phyloP scores from a whole-genome alignment of 2,797 vertebrate genomes.

The Molossus molossus region DNA sequence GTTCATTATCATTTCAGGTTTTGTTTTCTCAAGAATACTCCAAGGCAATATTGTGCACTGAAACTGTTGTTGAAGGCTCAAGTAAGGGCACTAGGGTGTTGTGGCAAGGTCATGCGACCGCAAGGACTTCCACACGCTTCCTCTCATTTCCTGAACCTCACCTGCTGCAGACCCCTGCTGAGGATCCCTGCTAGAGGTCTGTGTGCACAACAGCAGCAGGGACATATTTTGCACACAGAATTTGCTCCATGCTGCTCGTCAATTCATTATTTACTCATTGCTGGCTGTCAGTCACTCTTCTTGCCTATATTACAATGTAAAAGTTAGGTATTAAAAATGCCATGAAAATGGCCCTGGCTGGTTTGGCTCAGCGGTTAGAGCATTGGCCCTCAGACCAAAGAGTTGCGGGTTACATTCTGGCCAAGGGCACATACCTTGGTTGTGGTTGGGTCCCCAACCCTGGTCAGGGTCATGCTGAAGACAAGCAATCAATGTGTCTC shows the following conservation, averaged over 20 bases:
- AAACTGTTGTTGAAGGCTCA: background rate
- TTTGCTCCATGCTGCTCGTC: background rate
- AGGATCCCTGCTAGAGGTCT: background rate
- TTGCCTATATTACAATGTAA: background rate
- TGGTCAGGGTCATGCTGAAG: too few relatives aligned
- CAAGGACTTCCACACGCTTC: background rate
- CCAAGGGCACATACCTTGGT: too few relatives aligned
- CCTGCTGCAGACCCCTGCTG: background rate
- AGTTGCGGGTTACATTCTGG: too few relatives aligned
- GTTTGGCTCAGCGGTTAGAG: too few relatives aligned
- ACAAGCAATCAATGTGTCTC: too few relatives aligned
- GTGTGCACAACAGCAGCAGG: background rate
- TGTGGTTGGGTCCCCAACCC: too few relatives aligned
- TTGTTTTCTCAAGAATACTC: background rate
- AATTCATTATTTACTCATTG: background rate
- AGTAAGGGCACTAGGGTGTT: background rate
- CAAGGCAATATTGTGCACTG: background rate
- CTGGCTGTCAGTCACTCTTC: background rate
- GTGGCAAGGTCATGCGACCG: background rate
- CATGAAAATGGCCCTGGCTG: background rate
- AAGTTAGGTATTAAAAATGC: conserved; percentile 47
- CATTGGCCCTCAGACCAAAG: too few relatives aligned
- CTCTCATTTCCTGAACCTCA: background rate
- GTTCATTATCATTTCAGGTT: background rate
- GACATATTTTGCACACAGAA: background rate